Evolutionary conservation across 2,797 vertebrate species (phyloP), one percentile per base, ranked within the genome.

Genomic region (Oophaga sylvatica): DNA sequence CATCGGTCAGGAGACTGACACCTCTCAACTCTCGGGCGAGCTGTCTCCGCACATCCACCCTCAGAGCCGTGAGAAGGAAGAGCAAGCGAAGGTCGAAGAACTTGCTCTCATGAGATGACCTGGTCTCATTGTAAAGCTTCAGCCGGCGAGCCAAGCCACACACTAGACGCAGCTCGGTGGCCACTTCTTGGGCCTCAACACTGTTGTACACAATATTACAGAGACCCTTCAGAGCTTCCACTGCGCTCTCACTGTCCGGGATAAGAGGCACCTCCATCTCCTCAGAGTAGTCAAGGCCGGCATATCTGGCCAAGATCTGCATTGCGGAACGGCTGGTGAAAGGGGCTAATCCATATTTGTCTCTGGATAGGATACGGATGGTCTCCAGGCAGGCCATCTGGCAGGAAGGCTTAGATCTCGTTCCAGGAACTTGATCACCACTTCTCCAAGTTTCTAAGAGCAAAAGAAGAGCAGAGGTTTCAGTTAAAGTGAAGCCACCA

Each of bases 181-280:
- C 95, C 91, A 94, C 92, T 90, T 95, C 94, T 91, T 96, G 95
- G 15, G 95, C 95, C 92, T 93, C 95, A 83, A 92, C 91, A 91
- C 95, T 96, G 94, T 96, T 96, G 92, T 96, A 96, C 19, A 96
- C 93, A 88, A 96, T 91, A 65, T 96, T 96, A 84, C 95, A 96
- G 88, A 96, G 86, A 86, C 95, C 92, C 89, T 96, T 96, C 92
- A 96, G 90, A 35, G 95, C 96, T 91, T 96, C 95, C 80, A 94
- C 96, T 29, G 93, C 94, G 89, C 91, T 92, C 56, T 90, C 90
- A n/a, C 83, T 76, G 26, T 90, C 90, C 2, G 80, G 81, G 87
- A 90, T 84, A 75, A 57, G 76, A 13, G 92, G 92, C n/a, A 91
- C 92, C 2, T 93, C 91, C 5, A 86, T 85, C 41, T 45, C 90